Conservation (phyloP, 2,888 invertebrate genomes). For the Dasypolia templi region DNA sequence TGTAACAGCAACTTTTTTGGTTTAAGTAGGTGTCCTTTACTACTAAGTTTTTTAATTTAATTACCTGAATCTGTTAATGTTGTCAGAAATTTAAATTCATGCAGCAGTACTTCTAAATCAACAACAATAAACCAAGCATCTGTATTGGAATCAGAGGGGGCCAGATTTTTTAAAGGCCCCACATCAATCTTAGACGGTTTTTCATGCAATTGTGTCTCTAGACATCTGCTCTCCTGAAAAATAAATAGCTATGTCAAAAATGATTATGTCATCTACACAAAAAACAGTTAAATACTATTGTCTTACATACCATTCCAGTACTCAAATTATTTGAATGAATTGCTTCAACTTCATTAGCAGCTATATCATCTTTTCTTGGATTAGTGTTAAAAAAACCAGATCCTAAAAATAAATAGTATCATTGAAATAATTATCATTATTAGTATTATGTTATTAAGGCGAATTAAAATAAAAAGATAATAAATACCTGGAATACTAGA, state of each 20-base stretch:
- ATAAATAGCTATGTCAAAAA: neutral
- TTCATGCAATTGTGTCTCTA: constrained; percentile 31
- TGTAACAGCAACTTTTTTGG: too few relatives aligned
- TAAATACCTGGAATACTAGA: constrained; percentile 40
- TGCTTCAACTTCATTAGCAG: constrained; percentile 29
- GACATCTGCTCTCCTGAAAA: constrained; percentile 48
- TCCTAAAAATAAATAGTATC: constrained; percentile 28
- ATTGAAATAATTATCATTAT: neutral
- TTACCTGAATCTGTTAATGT: constrained; percentile 78
- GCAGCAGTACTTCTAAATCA: constrained; percentile 76
- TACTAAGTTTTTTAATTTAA: neutral
- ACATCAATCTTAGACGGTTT: constrained; percentile 66
- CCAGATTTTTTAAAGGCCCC: constrained; percentile 70
- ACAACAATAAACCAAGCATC: constrained; percentile 79
- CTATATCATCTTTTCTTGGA: neutral
- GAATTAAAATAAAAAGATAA: constrained; percentile 3
- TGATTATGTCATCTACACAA: neutral
- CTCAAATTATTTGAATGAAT: constrained; percentile 9
- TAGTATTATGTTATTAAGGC: neutral
- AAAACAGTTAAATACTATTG: neutral
- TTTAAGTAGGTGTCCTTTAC: neutral
- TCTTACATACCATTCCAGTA: constrained; percentile 28
- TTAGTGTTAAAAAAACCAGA: neutral
- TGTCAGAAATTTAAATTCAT: constrained; percentile 75
- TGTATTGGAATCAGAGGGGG: constrained; percentile 57